phyloP scores from a whole-genome alignment of 2,113 vertebrate species.

The Raja brachyura region DNA sequence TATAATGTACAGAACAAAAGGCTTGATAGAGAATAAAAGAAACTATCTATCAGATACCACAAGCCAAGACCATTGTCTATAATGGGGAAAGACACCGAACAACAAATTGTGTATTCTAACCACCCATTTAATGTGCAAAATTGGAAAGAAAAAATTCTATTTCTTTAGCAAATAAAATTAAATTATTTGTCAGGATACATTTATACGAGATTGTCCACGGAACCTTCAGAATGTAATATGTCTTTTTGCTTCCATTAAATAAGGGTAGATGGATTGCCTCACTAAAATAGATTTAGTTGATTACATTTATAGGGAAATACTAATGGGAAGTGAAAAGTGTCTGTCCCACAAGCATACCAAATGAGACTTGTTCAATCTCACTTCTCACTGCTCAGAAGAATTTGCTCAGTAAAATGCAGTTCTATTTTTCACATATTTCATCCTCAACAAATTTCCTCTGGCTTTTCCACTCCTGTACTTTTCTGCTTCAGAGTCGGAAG shows the following conservation, averaged over 20 bases:
- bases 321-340: slow-evolving; percentile 31
- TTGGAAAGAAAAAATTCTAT: neutral
- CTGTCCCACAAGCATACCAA: slow-evolving; percentile 17
- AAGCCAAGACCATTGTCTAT: neutral
- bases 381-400: neutral
- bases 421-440: neutral
- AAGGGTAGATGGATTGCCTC: slow-evolving; percentile 24
- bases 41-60: neutral
- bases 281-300: slow-evolving; percentile 36
- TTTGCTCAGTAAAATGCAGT: neutral
- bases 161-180: slow-evolving; percentile 19
- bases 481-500: too few species aligned
- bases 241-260: slow-evolving; percentile 31
- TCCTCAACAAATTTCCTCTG: neutral
- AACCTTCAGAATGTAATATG: neutral
- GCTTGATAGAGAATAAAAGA: neutral
- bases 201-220: slow-evolving; percentile 14
- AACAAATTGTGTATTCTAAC: neutral
- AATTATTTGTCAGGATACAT: slow-evolving; percentile 30
- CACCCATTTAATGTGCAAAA: slow-evolving; percentile 20
- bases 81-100: neutral
- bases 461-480: neutral
- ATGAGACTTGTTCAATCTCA: slow-evolving; percentile 3
- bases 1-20: neutral
- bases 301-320: slow-evolving; percentile 32